Evolutionary conservation across 2,888 invertebrate genomes (phyloP), one percentile per base, ranked within the genome.

Genomic region (Peribatodes rhomboidaria): DNA sequence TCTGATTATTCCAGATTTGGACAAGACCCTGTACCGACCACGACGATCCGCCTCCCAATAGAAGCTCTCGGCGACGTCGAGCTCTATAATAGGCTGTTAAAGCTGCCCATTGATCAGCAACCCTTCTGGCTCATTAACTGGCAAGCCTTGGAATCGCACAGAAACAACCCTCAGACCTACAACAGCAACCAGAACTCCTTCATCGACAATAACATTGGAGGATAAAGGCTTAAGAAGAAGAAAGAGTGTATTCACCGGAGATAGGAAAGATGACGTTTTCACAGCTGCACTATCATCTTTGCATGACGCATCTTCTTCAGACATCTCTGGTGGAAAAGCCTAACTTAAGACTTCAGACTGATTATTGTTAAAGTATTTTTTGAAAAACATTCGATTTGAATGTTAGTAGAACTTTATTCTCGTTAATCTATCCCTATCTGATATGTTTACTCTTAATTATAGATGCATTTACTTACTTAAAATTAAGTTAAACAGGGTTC

Each of bases 51-150:
- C 42, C 75, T 96, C 18, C 96, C 96, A 0, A 76, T 95, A 1
- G 96, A 96, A 82, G 96, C 96, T 0, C 86, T 91, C n/a, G 96
- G 95, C 0, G 95, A 96, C 74, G 81, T 77, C 13, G 88, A 92
- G 0, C 83, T 95, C 8, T 92, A 96, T 0, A 91, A 95, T 42
- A 84, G 94, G 44, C 82, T 96, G 7, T 94, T 92, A 67, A 86
- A 90, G 9, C 92, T 95, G 81, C 96, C 83, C 0, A 4, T 71
- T 0, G 79, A 84, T 46, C 67, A 79, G 47, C 94, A 94, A 69
- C 96, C 96, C 0, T 96, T 95, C 84, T 96, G 96, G 96, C 91
- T 94, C 50, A 71, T 96, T 37, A 96, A 97, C 82, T 94, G 95
- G 80, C 87, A 93, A 63, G 94, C 94, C 0, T 92, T 96, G 13